Evolutionary conservation across 2,888 invertebrate species (phyloP).

Genomic region (Mesochorus sp.): DNA sequence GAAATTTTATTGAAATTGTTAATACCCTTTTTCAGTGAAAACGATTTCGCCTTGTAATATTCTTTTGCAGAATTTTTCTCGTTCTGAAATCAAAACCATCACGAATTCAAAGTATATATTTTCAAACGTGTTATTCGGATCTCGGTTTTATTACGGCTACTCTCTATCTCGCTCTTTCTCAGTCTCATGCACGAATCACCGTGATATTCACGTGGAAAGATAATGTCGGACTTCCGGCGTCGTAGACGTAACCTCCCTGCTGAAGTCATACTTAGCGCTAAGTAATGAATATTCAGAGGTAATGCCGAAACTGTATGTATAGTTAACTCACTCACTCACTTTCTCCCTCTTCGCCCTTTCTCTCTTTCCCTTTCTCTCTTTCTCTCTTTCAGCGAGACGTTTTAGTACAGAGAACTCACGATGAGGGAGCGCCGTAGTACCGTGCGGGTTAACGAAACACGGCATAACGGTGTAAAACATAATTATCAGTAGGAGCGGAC

Average conservation of each 20-base stretch:
- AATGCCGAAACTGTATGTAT: constrained; percentile 69
- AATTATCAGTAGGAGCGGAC: constrained; percentile 77
- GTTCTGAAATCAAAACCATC: constrained; percentile 31
- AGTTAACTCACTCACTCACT: constrained; percentile 2
- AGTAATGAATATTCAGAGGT: constrained; percentile 78
- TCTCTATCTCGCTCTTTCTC: background rate
- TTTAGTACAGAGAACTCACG: constrained; percentile 41
- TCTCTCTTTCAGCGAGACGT: background rate
- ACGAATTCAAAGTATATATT: constrained; percentile 56
- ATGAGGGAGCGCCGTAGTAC: constrained; percentile 65
- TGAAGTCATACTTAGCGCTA: constrained; percentile 74
- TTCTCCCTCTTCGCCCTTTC: background rate
- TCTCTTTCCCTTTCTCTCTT: constrained; percentile 13
- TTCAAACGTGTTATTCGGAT: constrained; percentile 34
- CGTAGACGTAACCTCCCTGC: constrained; percentile 61
- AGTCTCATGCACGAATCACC: constrained; percentile 44
- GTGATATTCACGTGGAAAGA: constrained; percentile 61
- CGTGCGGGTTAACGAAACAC: constrained; percentile 78
- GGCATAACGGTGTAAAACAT: constrained; percentile 79
- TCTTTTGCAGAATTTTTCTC: constrained; percentile 19
- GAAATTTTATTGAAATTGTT: too few species aligned
- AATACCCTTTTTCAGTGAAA: background rate
- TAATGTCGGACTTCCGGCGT: constrained; percentile 63
- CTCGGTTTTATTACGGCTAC: background rate
- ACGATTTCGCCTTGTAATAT: constrained; percentile 8